Base-by-base conservation (phyloP, 2,113 vertebrate genomes). In the Eolophus roseicapilla region DNA sequence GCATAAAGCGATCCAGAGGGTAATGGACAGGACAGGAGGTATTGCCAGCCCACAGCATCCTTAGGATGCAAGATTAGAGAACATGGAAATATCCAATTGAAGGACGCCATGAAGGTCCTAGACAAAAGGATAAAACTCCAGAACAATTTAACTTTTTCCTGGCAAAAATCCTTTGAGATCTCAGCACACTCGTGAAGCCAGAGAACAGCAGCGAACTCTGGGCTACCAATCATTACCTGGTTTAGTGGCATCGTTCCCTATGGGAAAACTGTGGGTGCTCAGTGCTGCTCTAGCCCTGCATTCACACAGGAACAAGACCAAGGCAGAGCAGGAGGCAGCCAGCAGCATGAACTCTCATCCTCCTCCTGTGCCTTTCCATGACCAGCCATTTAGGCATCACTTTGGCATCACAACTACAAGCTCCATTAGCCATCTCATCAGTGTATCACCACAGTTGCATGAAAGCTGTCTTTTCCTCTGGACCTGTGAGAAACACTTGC, bases 401-500 rank as follows among this genome's bases (percentile, higher is more conserved):
- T 87, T 70, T 41, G 57, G 60, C 75, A 90, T 24, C 60, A 18
- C 1, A 1, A 53, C 31, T 16, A 13, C 46, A 80, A 88, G 57
- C 47, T 59, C 59, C 65, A 21, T 31, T 18, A 90, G 29, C 53
- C 37, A 20, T 17, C 55, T 59, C 64, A 50, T 50, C 78, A 16
- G 49, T 15, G 7, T 33, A 41, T 41, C 5, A 3, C 25, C 11
- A 7, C 1, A 6, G 62, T 10, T 50, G 11, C 1, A 1, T 11
- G 49, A 60, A 52, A 92, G 59, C 71, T 90, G n/a, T 49, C 39
- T 37, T 88, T 65, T 28, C 68, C 33, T 71, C 87, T 39, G 69
- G 44, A 65, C 24, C 24, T 10, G 23, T 29, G 57, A 73, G 50
- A 86, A 70, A 90, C 33, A 11, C 17, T 50, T 83, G 11, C 49